A percentile compares a stretch with the other conserved stretches of the same genome.
phyloP scores from a whole-genome alignment of 2,113 vertebrate genomes.

The Onychostruthus taczanowskii region DNA sequence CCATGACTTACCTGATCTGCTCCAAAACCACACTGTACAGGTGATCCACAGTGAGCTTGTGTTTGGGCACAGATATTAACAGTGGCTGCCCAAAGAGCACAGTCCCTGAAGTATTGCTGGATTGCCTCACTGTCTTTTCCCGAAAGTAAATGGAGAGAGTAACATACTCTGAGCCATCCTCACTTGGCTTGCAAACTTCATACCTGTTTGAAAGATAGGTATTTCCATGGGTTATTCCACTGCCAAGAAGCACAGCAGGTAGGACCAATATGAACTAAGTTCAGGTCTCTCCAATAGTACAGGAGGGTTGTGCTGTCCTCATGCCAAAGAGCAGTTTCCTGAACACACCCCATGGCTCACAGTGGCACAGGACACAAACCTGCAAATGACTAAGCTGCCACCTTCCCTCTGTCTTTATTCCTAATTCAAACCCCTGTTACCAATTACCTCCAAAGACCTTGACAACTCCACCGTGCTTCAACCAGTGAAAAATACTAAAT shows the following conservation, averaged over 20 bases:
- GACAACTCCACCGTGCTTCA: neutral
- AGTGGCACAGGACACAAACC: neutral
- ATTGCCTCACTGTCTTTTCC: slow-evolving; percentile 84
- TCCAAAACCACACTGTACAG: slow-evolving; percentile 86
- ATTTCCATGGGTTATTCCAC: neutral
- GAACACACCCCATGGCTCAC: neutral
- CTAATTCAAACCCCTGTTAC: neutral
- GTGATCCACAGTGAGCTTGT: slow-evolving; percentile 84
- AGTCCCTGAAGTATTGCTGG: slow-evolving; percentile 79
- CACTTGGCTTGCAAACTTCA: slow-evolving; percentile 74
- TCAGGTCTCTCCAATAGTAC: neutral
- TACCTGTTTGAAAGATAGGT: slow-evolving; percentile 77
- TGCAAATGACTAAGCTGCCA: neutral
- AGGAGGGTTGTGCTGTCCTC: neutral
- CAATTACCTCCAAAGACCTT: neutral
- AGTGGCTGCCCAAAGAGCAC: slow-evolving; percentile 92
- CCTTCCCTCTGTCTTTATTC: neutral
- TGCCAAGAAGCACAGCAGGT: neutral
- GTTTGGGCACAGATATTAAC: slow-evolving; percentile 85
- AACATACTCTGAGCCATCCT: slow-evolving; percentile 68
- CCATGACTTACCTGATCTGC: slow-evolving; percentile 84
- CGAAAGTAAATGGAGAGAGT: slow-evolving; percentile 92
- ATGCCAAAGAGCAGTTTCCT: neutral
- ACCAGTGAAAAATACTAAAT: neutral
- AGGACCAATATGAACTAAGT: neutral